phyloP scores from a whole-genome alignment of 2,113 vertebrate species.

The Boulengeromyrus knoepffleri region DNA sequence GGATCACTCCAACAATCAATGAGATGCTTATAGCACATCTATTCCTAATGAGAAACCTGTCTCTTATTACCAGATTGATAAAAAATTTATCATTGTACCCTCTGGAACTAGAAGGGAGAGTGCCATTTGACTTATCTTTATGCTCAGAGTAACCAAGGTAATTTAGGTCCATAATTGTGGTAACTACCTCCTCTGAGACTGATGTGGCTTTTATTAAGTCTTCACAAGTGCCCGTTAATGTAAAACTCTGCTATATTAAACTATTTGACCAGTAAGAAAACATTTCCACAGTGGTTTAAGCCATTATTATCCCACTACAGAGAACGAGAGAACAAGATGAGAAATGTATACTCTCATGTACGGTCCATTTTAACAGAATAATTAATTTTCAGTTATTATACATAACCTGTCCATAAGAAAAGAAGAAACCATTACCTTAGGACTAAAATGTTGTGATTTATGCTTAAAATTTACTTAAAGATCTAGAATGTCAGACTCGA shows the following conservation, averaged over 20 bases:
- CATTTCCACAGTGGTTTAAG: neutral
- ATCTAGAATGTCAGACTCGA: neutral
- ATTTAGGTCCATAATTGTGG: neutral
- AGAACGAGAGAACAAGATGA: neutral
- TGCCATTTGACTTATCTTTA: neutral
- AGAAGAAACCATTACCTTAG: neutral
- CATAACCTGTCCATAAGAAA: neutral
- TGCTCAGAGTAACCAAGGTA: neutral
- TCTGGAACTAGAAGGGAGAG: neutral
- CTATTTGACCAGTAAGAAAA: neutral
- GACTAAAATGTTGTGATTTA: neutral
- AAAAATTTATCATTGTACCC: slow-evolving; percentile 39
- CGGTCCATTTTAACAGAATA: neutral
- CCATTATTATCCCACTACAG: neutral
- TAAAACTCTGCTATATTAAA: neutral
- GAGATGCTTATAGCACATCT: slow-evolving; percentile 33
- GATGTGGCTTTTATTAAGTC: neutral
- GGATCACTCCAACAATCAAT: slow-evolving; percentile 50
- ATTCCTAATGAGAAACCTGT: slow-evolving; percentile 38
- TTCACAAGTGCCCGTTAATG: neutral
- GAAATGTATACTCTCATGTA: neutral
- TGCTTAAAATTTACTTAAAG: neutral
- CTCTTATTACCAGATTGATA: slow-evolving; percentile 47
- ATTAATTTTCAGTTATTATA: neutral
- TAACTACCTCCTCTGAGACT: neutral